A percentile compares a stretch with the other conserved stretches of the same genome.
These are phyloP conservation scores for Metellina segmentata DNA, from an alignment of 2,888 invertebrate species.

Conservation along the genomic window DNA sequence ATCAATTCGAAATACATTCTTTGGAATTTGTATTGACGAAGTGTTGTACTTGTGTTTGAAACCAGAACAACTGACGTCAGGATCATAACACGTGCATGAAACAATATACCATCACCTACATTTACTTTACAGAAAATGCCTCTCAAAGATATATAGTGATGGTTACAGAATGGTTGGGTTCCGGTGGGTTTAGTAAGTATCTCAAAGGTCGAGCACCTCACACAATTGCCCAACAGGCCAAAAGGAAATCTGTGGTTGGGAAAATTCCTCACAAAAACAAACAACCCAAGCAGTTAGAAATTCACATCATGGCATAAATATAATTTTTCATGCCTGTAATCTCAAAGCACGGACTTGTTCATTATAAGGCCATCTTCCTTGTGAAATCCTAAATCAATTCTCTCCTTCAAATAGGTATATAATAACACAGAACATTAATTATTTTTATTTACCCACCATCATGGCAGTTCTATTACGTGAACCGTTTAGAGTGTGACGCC, in stretches of 20 bases:
- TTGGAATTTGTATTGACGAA: too few relatives aligned
- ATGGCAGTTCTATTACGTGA: conserved; percentile 58
- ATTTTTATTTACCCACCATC: conserved; percentile 54
- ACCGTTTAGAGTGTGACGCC: conserved; percentile 37
- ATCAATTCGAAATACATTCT: too few relatives aligned
- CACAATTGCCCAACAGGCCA: neutral
- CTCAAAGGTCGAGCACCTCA: neutral
- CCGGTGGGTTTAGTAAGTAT: too few relatives aligned
- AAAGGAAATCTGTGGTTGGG: neutral
- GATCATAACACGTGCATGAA: too few relatives aligned
- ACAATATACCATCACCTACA: too few relatives aligned
- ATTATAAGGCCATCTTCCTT: conserved; percentile 40
- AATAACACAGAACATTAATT: conserved; percentile 58
- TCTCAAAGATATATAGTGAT: too few relatives aligned
- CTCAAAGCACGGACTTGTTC: conserved; percentile 16
- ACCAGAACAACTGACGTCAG: too few relatives aligned
- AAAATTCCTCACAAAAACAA: neutral
- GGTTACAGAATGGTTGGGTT: too few relatives aligned
- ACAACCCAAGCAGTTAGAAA: conserved; percentile 8
- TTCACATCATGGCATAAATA: conserved; percentile 18
- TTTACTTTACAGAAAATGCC: too few relatives aligned
- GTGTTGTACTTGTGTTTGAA: too few relatives aligned
- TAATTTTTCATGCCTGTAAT: conserved; percentile 30
- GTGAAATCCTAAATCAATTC: conserved; percentile 60
- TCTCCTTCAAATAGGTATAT: conserved; percentile 27